Percentiles rank a stretch among this genome's conserved stretches.
phyloP scores from a whole-genome alignment of 1,140 invertebrate genomes.

The Sycobia sp. region DNA sequence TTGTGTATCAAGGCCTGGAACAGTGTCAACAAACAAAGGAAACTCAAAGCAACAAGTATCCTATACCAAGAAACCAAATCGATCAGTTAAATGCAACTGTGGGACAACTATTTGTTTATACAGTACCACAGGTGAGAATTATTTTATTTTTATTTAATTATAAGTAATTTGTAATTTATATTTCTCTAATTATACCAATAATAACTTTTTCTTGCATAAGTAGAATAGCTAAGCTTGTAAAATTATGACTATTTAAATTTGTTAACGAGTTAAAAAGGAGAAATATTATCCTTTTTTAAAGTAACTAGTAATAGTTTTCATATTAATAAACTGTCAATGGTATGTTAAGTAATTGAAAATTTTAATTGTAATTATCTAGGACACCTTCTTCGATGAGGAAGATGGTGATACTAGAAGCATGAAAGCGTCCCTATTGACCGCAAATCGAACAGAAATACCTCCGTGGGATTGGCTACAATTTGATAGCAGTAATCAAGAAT shows the following conservation, averaged over 20 bases:
- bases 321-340: too few species aligned
- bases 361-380: constrained; percentile 57
- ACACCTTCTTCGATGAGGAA: constrained; percentile 89
- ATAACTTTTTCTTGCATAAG: too few species aligned
- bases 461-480: constrained; percentile 86
- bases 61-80: constrained; percentile 80
- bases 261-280: too few species aligned
- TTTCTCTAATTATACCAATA: background rate
- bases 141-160: constrained; percentile 8
- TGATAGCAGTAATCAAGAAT: constrained; percentile 85
- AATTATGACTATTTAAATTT: too few species aligned
- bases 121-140: constrained; percentile 73
- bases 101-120: constrained; percentile 77
- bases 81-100: constrained; percentile 81
- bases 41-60: constrained; percentile 69
- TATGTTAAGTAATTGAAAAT: background rate
- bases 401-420: constrained; percentile 77
- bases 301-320: background rate
- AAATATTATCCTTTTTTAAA: background rate
- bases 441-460: constrained; percentile 71
- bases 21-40: constrained; percentile 66
- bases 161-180: background rate
- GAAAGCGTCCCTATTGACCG: constrained; percentile 74
- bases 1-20: constrained; percentile 67
- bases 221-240: too few species aligned